phyloP scores from a whole-genome alignment of 2,113 vertebrate species.

The Podilymbus podiceps region DNA sequence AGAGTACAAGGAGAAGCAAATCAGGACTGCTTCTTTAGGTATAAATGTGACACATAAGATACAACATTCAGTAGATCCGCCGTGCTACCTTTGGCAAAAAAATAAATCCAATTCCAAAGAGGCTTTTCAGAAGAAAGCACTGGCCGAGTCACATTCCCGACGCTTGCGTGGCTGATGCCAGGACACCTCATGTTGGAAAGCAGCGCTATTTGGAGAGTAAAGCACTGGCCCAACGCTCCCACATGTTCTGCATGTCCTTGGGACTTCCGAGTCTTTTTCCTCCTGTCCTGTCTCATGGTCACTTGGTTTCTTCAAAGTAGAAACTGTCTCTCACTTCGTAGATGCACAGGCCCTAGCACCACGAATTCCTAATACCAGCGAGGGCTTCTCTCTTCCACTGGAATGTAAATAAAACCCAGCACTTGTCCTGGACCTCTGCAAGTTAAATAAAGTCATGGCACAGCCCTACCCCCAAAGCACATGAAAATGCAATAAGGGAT shows the following conservation, averaged over 20 bases:
- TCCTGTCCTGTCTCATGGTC: neutral
- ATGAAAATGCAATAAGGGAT: neutral
- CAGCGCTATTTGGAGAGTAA: neutral
- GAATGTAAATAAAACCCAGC: neutral
- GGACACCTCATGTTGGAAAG: neutral
- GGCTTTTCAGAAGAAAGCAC: neutral
- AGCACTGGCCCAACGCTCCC: neutral
- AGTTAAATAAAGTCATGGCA: neutral
- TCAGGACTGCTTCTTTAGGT: neutral
- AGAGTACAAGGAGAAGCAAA: neutral
- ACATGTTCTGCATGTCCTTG: neutral
- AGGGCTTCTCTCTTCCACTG: neutral
- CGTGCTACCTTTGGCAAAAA: neutral
- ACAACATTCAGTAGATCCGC: neutral
- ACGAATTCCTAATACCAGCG: neutral
- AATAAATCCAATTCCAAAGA: neutral
- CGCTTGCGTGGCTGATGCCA: fast-evolving
- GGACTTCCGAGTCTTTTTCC: neutral
- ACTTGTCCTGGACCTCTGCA: neutral
- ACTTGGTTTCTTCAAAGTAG: neutral
- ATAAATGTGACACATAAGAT: neutral
- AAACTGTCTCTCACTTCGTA: neutral
- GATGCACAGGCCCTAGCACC: neutral
- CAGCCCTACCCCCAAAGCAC: neutral
- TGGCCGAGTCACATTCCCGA: neutral